phyloP scores from a whole-genome alignment of 2,113 vertebrate species.

The Protobothrops mucrosquamatus region DNA sequence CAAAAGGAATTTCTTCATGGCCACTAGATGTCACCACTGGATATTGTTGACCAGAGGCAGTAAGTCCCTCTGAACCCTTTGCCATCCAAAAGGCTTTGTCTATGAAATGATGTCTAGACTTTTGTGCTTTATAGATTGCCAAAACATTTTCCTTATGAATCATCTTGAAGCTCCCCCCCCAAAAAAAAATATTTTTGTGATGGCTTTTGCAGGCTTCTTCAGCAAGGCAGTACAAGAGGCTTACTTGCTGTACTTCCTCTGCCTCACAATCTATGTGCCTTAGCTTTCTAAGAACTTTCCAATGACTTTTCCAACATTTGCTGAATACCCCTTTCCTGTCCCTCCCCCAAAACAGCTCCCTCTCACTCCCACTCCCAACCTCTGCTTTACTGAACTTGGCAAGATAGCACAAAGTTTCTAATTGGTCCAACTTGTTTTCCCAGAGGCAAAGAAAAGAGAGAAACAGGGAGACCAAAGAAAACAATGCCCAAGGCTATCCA shows the following conservation, averaged over 20 bases:
- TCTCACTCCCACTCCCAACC: background rate
- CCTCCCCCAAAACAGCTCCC: background rate
- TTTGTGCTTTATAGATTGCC: constrained; percentile 29
- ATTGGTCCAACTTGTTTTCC: background rate
- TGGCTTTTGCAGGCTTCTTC: constrained; percentile 50
- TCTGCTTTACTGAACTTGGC: constrained; percentile 26
- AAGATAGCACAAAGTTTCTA: background rate
- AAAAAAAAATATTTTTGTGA: constrained; percentile 47
- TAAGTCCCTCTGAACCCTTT: background rate
- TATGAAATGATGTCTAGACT: constrained; percentile 71
- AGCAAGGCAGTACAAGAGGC: background rate
- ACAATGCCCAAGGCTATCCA: background rate
- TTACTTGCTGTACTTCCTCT: background rate
- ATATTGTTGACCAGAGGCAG: background rate
- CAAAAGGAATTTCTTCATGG: background rate
- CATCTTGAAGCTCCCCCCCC: constrained; percentile 40
- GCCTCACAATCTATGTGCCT: background rate
- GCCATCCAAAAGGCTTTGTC: constrained; percentile 33
- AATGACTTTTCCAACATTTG: constrained; percentile 10
- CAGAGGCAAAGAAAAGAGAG: background rate
- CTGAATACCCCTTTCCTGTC: constrained; percentile 4
- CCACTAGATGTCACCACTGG: constrained; percentile 19
- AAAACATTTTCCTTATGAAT: constrained; percentile 58
- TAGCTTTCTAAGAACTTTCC: background rate
- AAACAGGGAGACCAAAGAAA: background rate